A percentile compares a stretch with the other conserved stretches of the same genome.
These are phyloP conservation scores for Nebria brevicollis DNA, from an alignment of 2,888 invertebrate species.

Conservation along the genomic window DNA sequence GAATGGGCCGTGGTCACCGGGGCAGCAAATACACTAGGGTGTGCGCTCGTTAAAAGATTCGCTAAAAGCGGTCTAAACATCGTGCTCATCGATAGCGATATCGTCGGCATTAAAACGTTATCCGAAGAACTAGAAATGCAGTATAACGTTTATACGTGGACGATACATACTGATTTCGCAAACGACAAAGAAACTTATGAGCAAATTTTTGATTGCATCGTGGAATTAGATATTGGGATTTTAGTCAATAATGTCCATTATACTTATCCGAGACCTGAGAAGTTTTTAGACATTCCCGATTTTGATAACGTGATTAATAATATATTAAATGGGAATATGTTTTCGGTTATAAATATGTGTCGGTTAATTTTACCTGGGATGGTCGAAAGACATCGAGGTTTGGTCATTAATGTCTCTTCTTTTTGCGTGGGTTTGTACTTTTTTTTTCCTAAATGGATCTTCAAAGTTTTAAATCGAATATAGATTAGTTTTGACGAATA, in stretches of 20 bases:
- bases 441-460: no score
- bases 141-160: constrained; percentile 79
- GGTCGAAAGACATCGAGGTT: constrained; percentile 82
- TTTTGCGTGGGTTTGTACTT: constrained; percentile 56
- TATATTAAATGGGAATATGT: constrained; percentile 81
- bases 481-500: no score
- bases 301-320: constrained; percentile 70
- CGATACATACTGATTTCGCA: constrained; percentile 85
- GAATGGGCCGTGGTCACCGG: constrained; percentile 77
- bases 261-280: constrained; percentile 85
- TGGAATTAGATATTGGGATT: constrained; percentile 83
- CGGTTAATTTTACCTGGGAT: constrained; percentile 85
- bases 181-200: constrained; percentile 77
- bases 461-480: no score
- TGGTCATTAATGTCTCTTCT: constrained; percentile 91
- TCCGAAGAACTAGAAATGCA: constrained; percentile 77
- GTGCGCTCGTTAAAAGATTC: constrained; percentile 82
- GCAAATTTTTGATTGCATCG: constrained; percentile 73
- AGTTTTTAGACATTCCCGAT: constrained; percentile 72
- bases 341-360: constrained; percentile 85
- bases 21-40: constrained; percentile 89
- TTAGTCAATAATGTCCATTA: constrained; percentile 93
- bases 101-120: constrained; percentile 76
- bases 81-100: constrained; percentile 80
- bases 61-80: constrained; percentile 81